Base-by-base conservation (phyloP, 35 echinoderm and acorn worm species). In the Ophioderma brevispina region DNA sequence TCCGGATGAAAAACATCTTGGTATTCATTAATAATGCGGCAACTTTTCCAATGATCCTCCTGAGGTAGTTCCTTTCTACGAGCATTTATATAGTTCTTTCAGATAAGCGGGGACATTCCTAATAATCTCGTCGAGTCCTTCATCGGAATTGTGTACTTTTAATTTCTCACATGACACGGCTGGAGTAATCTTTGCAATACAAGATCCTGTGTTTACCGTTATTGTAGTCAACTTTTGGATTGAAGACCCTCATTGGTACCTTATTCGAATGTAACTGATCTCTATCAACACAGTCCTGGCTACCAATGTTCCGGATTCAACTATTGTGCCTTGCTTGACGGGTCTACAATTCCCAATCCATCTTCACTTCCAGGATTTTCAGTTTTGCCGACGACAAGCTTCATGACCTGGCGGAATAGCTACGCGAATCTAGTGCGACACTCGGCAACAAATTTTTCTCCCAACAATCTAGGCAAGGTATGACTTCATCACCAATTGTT, bases 1-100 rank as follows among this genome's bases (percentile, higher is more conserved):
- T 13, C 86, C 86, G 5, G 31, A 6, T 13, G 86, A 88, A 78
- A 88, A 88, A 88, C 86, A 79, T 88, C 86, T 23, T 81, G 38
- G 59, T 59, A 86, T 32, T 86, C 84, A 37, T 64, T 36, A 86
- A 75, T 13, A 49, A 76, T 32, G 33, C n/a, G 17, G 33, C 33
- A 36, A 86, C 37, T 25, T 86, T n/a, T 28, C 2, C 32, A 28
- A 25, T 21, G 35, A 64, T 8, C 21, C 75, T 32, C 32, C 37
- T 40, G 28, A 38, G 39, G 64, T 38, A 15, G 33, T 1, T n/a
- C n/a, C n/a, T n/a, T n/a, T n/a, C n/a, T n/a, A n/a, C n/a, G n/a
- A n/a, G n/a, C n/a, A n/a, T 3, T 87, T 0, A 21, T 36, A 78
- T 42, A 87, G 19, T 0, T 87, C 85, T 36, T 37, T 4, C 30